phyloP scores from a whole-genome alignment of 1,140 invertebrate species.

The Heliconius eleuchia region DNA sequence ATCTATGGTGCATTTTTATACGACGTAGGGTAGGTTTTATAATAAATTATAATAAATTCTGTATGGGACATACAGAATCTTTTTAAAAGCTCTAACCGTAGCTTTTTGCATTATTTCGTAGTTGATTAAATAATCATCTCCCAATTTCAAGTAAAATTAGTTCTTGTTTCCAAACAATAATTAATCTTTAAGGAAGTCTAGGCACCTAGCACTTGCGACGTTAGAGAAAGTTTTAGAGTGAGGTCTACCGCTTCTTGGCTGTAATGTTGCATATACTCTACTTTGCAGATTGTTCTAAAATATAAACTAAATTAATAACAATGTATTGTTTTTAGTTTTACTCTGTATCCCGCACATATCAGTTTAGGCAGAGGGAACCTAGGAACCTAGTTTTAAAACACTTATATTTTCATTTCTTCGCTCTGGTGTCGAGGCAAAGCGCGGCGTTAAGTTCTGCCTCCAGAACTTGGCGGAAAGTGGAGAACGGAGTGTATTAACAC shows the following conservation, averaged over 20 bases:
- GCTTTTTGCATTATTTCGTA: slow-evolving; percentile 15
- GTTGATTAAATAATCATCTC: slow-evolving; percentile 21
- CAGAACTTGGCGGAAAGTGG: too few species aligned
- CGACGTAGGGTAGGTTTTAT: not conserved
- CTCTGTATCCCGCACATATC: too few species aligned
- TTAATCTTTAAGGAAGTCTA: slow-evolving; percentile 24
- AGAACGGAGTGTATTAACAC: too few species aligned
- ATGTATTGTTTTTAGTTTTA: not conserved
- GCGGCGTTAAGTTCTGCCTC: too few species aligned
- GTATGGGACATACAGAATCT: not conserved
- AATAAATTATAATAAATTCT: slow-evolving; percentile 8
- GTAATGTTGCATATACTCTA: not conserved
- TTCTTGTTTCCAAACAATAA: slow-evolving; percentile 22
- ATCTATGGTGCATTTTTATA: not conserved
- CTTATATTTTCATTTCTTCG: too few species aligned
- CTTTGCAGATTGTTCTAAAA: not conserved
- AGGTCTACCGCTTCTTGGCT: slow-evolving; percentile 10
- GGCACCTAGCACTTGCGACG: not conserved
- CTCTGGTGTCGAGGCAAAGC: too few species aligned
- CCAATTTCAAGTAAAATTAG: slow-evolving; percentile 27
- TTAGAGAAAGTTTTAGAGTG: slow-evolving; percentile 8
- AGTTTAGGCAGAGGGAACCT: too few species aligned
- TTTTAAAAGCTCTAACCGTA: not conserved
- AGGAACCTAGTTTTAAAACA: too few species aligned
- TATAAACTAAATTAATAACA: not conserved